These are phyloP conservation scores for Petrophora chlorosata DNA, from an alignment of 2,888 invertebrate genomes.

Conservation along the genomic window DNA sequence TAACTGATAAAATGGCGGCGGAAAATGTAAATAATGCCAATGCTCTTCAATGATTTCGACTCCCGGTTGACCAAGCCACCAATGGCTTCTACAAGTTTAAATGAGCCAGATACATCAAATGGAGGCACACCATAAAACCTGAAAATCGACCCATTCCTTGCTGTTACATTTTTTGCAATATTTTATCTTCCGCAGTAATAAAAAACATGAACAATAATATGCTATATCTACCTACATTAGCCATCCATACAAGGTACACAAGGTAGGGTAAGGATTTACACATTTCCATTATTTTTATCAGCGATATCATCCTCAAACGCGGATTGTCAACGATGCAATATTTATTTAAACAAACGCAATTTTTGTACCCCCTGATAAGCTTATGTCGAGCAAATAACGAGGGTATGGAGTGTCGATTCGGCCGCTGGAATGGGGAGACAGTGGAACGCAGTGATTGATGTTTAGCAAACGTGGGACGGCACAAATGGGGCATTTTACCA, in stretches of 20 bases:
- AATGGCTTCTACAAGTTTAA: too few species aligned
- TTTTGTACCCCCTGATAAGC: constrained; percentile 62
- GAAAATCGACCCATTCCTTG: too few species aligned
- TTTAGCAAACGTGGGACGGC: too few species aligned
- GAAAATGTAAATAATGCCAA: constrained; percentile 3
- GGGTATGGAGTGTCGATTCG: constrained; percentile 53
- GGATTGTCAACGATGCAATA: constrained; percentile 22
- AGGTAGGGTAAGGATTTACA: constrained; percentile 18
- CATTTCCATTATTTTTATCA: constrained; percentile 23
- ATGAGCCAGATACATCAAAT: too few species aligned
- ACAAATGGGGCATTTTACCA: too few species aligned
- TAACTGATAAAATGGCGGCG: constrained; percentile 11
- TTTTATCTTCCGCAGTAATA: not conserved
- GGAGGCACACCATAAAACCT: too few species aligned
- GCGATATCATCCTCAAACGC: constrained; percentile 6
- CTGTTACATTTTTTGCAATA: too few species aligned
- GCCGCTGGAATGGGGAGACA: constrained; percentile 28
- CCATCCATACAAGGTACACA: not conserved
- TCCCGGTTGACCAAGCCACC: too few species aligned
- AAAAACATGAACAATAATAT: too few species aligned
- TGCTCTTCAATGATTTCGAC: too few species aligned
- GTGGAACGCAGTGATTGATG: not conserved
- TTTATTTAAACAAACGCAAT: constrained; percentile 50
- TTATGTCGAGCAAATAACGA: constrained; percentile 33
- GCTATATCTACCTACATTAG: not conserved